Evolutionary conservation across 2,797 vertebrate species (phyloP), one percentile per base, ranked within the genome.

Genomic region (Sciurus carolinensis): DNA sequence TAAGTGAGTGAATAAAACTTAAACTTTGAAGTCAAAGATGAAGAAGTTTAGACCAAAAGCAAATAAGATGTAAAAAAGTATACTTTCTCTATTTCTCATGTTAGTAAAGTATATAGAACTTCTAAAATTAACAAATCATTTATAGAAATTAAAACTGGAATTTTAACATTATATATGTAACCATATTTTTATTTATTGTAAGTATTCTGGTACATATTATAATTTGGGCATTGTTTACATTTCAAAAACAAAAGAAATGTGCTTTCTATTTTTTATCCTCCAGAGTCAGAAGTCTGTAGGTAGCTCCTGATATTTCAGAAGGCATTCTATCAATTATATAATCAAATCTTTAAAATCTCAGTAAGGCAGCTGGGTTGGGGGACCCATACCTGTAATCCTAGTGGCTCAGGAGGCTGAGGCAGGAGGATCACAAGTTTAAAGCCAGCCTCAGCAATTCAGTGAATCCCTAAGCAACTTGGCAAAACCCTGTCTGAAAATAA

Each of bases 211-310:
- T 42, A 1, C 42, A 72, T 54, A 8, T 30, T 71, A 33, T 79
- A 33, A 92, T 44, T 76, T 66, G 87, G 87, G 18, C 67, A 64
- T 59, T 82, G 17, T 26, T 86, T 30, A n/a, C 82, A 79, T 95
- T 93, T 86, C 22, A 82, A 95, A 87, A 79, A 42, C 22, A 92
- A 88, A 84, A 91, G 62, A 87, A 18, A 82, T 11, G 42, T 3
- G 93, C 42, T 62, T 91, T 75, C 24, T 91, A 13, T 7, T 84
- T 72, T 66, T 67, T 50, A 14, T 2, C 20, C 52, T 59, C n/a
- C 36, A 57, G 3, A 62, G 42, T 90, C 81, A 30, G 30, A 91
- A 39, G 82, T 42, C 50, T 83, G 7, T n/a, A 47, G 17, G 9
- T 69, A 89, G n/a, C 30, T 89, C 7, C 20, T 50, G 57, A 72